Evolutionary conservation across 2,888 invertebrate species (phyloP).

Genomic region (Hypselothyrea guttata): DNA sequence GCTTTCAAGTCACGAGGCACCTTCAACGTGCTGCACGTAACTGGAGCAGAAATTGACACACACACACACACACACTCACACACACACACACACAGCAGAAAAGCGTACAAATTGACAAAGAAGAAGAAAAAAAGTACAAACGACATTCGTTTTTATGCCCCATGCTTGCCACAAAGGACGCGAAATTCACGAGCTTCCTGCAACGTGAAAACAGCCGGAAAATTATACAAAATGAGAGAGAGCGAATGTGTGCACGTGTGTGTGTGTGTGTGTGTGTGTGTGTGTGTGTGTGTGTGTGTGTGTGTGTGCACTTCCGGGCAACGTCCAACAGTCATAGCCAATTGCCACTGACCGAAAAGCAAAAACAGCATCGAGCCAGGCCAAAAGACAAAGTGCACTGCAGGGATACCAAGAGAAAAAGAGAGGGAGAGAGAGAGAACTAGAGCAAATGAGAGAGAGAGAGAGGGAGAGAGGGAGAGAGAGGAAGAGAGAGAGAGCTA

Average conservation of each 20-base stretch:
- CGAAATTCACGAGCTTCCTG: constrained; percentile 74
- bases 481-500: constrained; percentile 14
- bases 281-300: constrained; percentile 2
- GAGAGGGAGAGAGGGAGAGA: constrained; percentile 6
- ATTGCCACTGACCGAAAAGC: constrained; percentile 64
- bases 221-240: constrained; percentile 60
- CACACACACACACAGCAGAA: constrained; percentile 7
- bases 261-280: neutral
- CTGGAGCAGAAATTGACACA: constrained; percentile 66
- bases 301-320: constrained; percentile 45
- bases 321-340: constrained; percentile 47
- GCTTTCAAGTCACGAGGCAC: constrained; percentile 42
- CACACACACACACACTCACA: constrained; percentile 2
- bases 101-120: constrained; percentile 9
- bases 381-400: constrained; percentile 53
- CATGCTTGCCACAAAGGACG: constrained; percentile 43
- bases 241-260: neutral
- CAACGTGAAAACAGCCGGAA: constrained; percentile 73
- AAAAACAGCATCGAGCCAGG: constrained; percentile 44
- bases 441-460: constrained; percentile 9
- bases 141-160: constrained; percentile 64
- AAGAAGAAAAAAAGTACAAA: constrained; percentile 39
- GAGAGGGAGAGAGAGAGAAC: neutral
- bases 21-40: constrained; percentile 52
- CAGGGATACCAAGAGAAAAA: constrained; percentile 8